Evolutionary conservation across 2,113 vertebrate genomes (phyloP).

Genomic region (Fulica atra): DNA sequence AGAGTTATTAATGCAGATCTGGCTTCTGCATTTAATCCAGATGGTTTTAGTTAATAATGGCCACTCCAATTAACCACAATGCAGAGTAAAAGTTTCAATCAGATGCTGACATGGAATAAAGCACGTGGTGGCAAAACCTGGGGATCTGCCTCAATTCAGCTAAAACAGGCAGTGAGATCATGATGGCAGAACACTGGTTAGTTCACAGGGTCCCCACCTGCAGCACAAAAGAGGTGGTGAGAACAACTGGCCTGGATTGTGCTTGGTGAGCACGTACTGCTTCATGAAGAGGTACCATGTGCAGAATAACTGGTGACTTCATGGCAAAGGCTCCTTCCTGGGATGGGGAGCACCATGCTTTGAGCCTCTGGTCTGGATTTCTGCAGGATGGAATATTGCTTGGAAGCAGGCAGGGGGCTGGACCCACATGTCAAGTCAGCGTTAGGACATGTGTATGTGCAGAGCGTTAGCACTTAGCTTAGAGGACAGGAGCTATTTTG

Average conservation of each 20-base stretch:
- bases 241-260: neutral
- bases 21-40: neutral
- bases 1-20: neutral
- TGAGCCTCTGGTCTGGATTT: neutral
- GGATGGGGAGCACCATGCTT: neutral
- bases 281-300: neutral
- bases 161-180: neutral
- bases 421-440: neutral
- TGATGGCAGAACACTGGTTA: neutral
- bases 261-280: rapidly evolving
- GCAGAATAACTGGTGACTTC: rapidly evolving
- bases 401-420: neutral
- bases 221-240: neutral
- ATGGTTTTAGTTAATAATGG: neutral
- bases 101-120: neutral
- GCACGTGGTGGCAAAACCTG: neutral
- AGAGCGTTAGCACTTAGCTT: neutral
- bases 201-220: no score
- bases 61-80: neutral
- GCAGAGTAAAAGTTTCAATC: neutral
- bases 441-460: neutral
- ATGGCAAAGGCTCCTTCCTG: neutral
- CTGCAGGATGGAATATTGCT: neutral
- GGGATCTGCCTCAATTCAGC: neutral
- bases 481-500: neutral